phyloP scores from a whole-genome alignment of 1,140 invertebrate genomes.

The Drosophila pandora region DNA sequence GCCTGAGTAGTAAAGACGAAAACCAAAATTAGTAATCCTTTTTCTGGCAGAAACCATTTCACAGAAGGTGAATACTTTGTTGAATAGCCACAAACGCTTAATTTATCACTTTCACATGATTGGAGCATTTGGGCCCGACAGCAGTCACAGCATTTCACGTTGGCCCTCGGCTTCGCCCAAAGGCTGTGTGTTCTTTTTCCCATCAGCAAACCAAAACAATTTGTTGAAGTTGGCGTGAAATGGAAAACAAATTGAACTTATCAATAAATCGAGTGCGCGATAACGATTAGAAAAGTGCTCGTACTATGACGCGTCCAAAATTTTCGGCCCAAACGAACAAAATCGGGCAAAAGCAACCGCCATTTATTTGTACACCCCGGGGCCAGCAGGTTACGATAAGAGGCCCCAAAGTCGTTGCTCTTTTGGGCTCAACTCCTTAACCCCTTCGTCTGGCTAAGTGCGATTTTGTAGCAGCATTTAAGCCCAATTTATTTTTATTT shows the following conservation, averaged over 20 bases:
- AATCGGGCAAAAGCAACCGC: not conserved
- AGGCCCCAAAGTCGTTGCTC: conserved; percentile 41
- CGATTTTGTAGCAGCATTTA: not conserved
- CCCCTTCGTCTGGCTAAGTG: not conserved
- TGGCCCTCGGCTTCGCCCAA: not conserved
- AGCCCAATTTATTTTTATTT: not conserved
- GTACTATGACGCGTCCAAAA: conserved; percentile 40
- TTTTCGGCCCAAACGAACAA: conserved; percentile 1
- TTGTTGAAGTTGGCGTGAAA: conserved; percentile 75
- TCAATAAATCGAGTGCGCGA: conserved; percentile 71
- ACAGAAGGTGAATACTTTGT: not conserved
- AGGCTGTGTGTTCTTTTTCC: conserved; percentile 27
- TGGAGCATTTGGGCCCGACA: conserved; percentile 6
- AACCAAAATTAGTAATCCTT: conserved; percentile 3
- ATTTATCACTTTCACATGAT: not conserved
- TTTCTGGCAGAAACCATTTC: not conserved
- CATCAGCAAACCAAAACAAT: conserved; percentile 60
- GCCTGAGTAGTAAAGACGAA: not conserved
- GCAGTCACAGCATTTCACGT: conserved; percentile 1
- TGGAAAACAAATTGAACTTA: conserved; percentile 81
- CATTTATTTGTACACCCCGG: conserved; percentile 15
- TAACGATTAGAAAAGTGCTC: conserved; percentile 63
- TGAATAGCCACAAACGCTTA: not conserved
- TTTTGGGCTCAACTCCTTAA: conserved; percentile 9
- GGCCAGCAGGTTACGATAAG: not conserved